These are phyloP conservation scores for Hetaerina americana DNA, from an alignment of 1,140 invertebrate genomes.

Conservation along the genomic window DNA sequence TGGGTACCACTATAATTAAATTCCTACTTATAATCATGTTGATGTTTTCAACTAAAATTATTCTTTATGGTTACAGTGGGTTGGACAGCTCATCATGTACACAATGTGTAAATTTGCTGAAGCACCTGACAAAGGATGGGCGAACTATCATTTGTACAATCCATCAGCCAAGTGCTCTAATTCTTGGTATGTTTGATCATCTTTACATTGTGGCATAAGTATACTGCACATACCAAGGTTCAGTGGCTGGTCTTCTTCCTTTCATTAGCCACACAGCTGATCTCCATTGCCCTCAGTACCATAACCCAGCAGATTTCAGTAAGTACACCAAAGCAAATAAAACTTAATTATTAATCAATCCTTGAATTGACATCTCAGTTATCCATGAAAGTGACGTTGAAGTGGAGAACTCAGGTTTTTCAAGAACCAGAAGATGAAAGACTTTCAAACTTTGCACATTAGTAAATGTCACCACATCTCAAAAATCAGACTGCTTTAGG, in stretches of 20 bases:
- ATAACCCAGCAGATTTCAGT: slow-evolving; percentile 86
- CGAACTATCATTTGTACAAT: slow-evolving; percentile 75
- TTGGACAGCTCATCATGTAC: slow-evolving; percentile 74
- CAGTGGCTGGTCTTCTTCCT: slow-evolving; percentile 53
- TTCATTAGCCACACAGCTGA: slow-evolving; percentile 52
- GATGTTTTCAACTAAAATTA: no score
- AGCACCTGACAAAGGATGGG: slow-evolving; percentile 62
- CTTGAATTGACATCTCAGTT: no score
- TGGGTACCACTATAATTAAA: no score
- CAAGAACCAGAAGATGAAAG: no score
- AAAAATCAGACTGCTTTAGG: no score
- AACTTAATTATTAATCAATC: no score
- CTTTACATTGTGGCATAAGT: slow-evolving; percentile 70
- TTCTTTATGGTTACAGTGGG: slow-evolving; percentile 63
- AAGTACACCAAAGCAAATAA: no score
- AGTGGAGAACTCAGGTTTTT: no score
- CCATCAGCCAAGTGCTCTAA: slow-evolving; percentile 77
- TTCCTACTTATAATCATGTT: no score
- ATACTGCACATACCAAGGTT: slow-evolving; percentile 70
- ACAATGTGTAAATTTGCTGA: slow-evolving; percentile 62
- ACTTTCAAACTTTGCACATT: no score
- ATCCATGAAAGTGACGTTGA: neutral
- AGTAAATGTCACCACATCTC: no score
- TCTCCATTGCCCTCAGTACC: slow-evolving; percentile 68
- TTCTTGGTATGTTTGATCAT: slow-evolving; percentile 84